Conservation (phyloP, 2,113 vertebrate species). For the Tetrax tetrax region DNA sequence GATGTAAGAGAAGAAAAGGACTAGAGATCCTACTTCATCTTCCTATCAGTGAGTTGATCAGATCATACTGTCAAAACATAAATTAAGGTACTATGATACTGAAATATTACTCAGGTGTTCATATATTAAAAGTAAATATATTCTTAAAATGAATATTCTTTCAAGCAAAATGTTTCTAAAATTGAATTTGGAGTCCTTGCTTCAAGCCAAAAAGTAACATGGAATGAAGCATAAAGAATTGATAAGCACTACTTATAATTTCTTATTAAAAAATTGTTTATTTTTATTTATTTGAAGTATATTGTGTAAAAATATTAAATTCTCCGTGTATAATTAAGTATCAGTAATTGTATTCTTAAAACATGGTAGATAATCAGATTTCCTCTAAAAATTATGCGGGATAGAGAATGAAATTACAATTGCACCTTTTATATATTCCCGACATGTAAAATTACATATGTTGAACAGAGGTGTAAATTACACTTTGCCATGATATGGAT, state of each 20-base stretch:
- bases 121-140: neutral
- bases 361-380: neutral
- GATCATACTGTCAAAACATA: neutral
- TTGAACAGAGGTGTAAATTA: neutral
- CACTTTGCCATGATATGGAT: neutral
- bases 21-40: neutral
- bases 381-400: neutral
- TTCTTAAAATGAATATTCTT: neutral
- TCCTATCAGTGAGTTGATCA: rapidly evolving
- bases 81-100: neutral
- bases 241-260: neutral
- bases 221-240: neutral
- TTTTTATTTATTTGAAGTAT: neutral
- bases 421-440: neutral
- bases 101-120: neutral
- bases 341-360: neutral
- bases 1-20: neutral
- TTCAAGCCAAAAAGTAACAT: neutral
- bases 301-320: neutral
- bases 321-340: rapidly evolving
- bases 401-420: neutral
- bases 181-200: neutral
- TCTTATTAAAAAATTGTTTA: rapidly evolving
- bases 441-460: neutral
- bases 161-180: neutral